Conservation (phyloP, 2,888 invertebrate species). For the Apodemia mormo region DNA sequence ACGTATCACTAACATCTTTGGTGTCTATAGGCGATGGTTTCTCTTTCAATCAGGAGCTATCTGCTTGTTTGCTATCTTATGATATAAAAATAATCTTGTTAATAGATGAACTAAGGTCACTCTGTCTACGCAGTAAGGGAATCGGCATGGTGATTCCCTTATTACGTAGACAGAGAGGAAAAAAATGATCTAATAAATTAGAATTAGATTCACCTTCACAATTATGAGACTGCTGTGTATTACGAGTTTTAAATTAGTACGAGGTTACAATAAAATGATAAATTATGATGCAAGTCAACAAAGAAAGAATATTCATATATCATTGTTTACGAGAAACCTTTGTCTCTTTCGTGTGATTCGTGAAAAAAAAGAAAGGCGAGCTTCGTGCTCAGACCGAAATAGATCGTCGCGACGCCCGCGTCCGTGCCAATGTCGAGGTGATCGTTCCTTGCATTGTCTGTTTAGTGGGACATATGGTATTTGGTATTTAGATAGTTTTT, state of each 20-base stretch:
- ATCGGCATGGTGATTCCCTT: too few relatives aligned
- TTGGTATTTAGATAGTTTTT: neutral
- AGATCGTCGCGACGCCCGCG: constrained; percentile 48
- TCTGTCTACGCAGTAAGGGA: too few relatives aligned
- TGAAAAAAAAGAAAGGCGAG: constrained; percentile 56
- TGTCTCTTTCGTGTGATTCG: constrained; percentile 30
- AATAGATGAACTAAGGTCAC: too few relatives aligned
- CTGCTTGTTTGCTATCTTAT: too few relatives aligned
- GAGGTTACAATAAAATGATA: constrained; percentile 13
- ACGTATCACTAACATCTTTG: too few relatives aligned
- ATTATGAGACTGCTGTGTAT: neutral
- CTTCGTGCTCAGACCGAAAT: constrained; percentile 51
- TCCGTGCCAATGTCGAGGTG: constrained; percentile 67
- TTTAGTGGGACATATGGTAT: constrained; percentile 4
- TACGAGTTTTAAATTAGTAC: constrained; percentile 9
- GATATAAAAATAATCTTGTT: too few relatives aligned
- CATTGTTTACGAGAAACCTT: constrained; percentile 36
- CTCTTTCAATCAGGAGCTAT: too few relatives aligned
- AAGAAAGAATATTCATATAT: constrained; percentile 14
- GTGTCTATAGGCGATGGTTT: too few relatives aligned
- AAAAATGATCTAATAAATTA: too few relatives aligned
- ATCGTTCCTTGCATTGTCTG: constrained; percentile 54
- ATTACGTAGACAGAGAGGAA: too few relatives aligned
- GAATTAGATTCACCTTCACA: neutral
- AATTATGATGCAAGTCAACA: constrained; percentile 13